phyloP scores from a whole-genome alignment of 2,888 invertebrate species.

The Epinotia ramella region DNA sequence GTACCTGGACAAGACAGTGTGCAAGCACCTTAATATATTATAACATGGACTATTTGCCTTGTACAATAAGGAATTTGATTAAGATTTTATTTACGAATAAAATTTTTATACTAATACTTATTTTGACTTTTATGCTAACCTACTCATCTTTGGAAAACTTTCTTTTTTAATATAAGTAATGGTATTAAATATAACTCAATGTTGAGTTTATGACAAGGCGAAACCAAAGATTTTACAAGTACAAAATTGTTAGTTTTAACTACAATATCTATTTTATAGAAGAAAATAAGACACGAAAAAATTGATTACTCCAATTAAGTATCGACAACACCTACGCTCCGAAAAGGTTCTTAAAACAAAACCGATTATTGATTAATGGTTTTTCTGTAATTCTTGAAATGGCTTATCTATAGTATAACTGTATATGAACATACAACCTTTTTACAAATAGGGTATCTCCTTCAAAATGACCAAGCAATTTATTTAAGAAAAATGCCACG shows the following conservation, averaged over 20 bases:
- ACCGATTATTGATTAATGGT: constrained; percentile 58
- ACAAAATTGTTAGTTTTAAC: background rate
- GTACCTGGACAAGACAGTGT: constrained; percentile 47
- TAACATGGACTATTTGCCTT: constrained; percentile 5
- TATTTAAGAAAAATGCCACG: constrained; percentile 41
- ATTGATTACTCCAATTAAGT: constrained; percentile 52
- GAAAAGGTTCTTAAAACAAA: constrained; percentile 51
- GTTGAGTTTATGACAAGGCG: background rate
- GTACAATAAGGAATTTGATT: background rate
- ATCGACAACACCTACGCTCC: constrained; percentile 51
- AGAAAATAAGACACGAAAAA: constrained; percentile 41
- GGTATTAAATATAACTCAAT: no score
- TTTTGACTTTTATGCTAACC: background rate
- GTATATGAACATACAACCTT: background rate
- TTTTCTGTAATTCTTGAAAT: constrained; percentile 1
- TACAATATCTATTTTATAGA: constrained; percentile 6
- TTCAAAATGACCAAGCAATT: constrained; percentile 29
- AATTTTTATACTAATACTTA: background rate
- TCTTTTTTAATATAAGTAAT: no score
- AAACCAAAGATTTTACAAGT: background rate
- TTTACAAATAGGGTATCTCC: background rate
- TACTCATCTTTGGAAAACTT: background rate
- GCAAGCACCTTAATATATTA: constrained; percentile 23
- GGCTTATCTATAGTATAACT: background rate
- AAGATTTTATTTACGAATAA: background rate